Evolutionary conservation across 1,140 invertebrate species (phyloP).

Genomic region (Bombyx mori): ASM3026992v2 NC_085116.1:8903001-8903500

Average conservation of each 20-base stretch:
- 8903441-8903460: conserved; percentile 36
- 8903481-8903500: conserved; percentile 34
- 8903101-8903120: conserved; percentile 42
- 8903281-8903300: conserved; percentile 7
- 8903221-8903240: not conserved
- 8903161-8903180: conserved; percentile 11
- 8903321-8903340: not conserved
- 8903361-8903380: conserved; percentile 3
- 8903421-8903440: conserved; percentile 14
- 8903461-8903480: conserved; percentile 27
- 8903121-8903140: conserved; percentile 41
- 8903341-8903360: not conserved
- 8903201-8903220: not conserved
- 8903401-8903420: not conserved
- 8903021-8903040: conserved; percentile 13
- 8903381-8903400: conserved; percentile 6
- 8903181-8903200: not conserved
- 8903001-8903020: not conserved
- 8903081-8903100: conserved; percentile 46
- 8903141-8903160: conserved; percentile 18
- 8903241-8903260: conserved; percentile 13
- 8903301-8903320: conserved; percentile 40
- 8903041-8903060: conserved; percentile 1
- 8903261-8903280: conserved; percentile 33
- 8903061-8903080: conserved; percentile 20